Percentiles rank a stretch among this genome's conserved stretches.
Conservation (phyloP, 2,888 invertebrate genomes). For the Athalia circularis region DNA sequence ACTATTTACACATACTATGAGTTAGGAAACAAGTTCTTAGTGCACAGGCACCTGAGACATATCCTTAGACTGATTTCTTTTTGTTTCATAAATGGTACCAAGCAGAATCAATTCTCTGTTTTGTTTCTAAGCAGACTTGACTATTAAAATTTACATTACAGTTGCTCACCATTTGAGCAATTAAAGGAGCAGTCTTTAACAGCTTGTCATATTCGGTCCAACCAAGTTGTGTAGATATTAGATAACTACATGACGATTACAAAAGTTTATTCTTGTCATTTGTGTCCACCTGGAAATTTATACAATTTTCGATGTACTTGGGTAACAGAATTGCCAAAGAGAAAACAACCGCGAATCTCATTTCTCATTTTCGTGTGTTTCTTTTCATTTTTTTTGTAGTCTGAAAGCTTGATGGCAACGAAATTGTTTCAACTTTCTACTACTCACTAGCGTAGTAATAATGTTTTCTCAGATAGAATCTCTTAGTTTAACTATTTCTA, state of each 20-base stretch:
- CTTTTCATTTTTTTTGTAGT: neutral
- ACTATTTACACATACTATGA: constrained; percentile 66
- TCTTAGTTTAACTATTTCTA: constrained; percentile 25
- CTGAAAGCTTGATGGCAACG: constrained; percentile 23
- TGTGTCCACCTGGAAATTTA: constrained; percentile 21
- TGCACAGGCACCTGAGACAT: constrained; percentile 54
- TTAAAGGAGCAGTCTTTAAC: constrained; percentile 4
- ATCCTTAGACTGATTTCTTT: constrained; percentile 49
- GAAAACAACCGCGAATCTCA: constrained; percentile 19
- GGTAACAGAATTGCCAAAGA: constrained; percentile 21
- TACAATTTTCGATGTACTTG: constrained; percentile 28
- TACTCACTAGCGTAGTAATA: constrained; percentile 27
- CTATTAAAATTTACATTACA: constrained; percentile 19
- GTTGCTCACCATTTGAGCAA: constrained; percentile 24
- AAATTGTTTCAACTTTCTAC: constrained; percentile 24
- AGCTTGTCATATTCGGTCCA: neutral
- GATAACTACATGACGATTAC: neutral
- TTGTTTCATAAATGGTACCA: constrained; percentile 44
- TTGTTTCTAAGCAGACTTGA: constrained; percentile 11
- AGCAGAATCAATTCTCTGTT: constrained; percentile 46
- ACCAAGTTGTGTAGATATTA: neutral
- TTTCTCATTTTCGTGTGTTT: neutral
- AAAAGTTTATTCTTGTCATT: constrained; percentile 10
- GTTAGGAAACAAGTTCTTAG: constrained; percentile 56
- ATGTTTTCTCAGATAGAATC: constrained; percentile 19